A percentile compares a stretch with the other conserved stretches of the same genome.
phyloP scores from a whole-genome alignment of 1,140 invertebrate genomes.

The Octopus bimaculoides region DNA sequence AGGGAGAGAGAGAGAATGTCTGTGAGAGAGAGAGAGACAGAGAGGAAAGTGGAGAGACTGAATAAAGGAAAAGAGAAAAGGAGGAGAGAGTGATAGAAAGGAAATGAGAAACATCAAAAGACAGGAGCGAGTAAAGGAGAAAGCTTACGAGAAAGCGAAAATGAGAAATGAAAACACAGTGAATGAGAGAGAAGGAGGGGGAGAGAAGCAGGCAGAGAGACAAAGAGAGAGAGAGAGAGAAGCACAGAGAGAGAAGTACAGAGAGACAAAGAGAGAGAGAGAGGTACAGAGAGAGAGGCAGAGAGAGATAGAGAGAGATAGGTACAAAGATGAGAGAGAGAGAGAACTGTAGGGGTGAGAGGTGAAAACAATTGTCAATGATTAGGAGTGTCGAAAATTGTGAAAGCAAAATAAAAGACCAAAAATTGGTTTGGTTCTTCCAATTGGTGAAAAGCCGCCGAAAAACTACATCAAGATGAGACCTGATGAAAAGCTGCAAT shows the following conservation, averaged over 20 bases:
- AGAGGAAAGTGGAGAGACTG: no score
- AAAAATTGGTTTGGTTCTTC: no score
- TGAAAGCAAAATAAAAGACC: no score
- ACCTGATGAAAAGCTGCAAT: no score
- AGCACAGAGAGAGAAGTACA: background rate
- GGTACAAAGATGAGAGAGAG: background rate
- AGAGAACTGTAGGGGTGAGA: background rate
- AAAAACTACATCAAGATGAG: no score
- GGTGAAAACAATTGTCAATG: background rate
- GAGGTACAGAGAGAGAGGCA: background rate
- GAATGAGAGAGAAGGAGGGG: background rate
- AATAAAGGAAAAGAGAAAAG: no score
- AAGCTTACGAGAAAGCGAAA: background rate
- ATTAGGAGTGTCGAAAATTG: no score
- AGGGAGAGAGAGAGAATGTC: no score
- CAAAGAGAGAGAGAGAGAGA: background rate
- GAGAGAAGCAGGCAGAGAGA: background rate
- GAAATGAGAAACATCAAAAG: background rate
- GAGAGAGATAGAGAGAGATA: background rate
- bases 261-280: background rate
- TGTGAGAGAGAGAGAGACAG: no score
- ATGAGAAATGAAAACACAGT: background rate
- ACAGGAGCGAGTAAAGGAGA: background rate
- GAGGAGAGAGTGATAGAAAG: background rate
- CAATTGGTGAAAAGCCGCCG: no score